Conservation (phyloP, 2,113 vertebrate species). For the Lutjanus erythropterus region DNA sequence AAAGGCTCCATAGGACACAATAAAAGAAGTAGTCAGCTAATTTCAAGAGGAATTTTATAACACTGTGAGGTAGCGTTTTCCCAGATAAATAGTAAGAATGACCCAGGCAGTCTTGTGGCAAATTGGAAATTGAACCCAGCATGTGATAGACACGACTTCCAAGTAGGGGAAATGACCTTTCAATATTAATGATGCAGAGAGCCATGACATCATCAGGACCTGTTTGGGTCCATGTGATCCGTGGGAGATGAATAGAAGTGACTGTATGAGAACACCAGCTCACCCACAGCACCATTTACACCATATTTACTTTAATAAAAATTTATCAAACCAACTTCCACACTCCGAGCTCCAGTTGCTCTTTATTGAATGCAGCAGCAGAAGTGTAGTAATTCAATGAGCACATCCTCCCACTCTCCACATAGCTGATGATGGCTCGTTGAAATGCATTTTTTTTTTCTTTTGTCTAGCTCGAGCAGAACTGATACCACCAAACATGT, state of each 20-base stretch:
- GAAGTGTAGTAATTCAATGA: slow-evolving; percentile 66
- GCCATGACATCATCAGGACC: slow-evolving; percentile 66
- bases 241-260: slow-evolving; percentile 44
- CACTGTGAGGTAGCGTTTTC: slow-evolving; percentile 22
- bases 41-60: slow-evolving; percentile 55
- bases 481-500: slow-evolving; percentile 26
- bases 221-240: slow-evolving; percentile 48
- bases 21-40: slow-evolving; percentile 46
- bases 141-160: slow-evolving; percentile 61
- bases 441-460: slow-evolving; percentile 43
- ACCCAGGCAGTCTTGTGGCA: slow-evolving; percentile 61
- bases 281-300: slow-evolving; percentile 45
- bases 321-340: slow-evolving; percentile 60
- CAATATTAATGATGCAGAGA: slow-evolving; percentile 72
- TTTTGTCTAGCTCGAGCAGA: slow-evolving; percentile 37
- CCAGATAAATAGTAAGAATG: slow-evolving; percentile 64
- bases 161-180: slow-evolving; percentile 70
- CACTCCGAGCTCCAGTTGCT: slow-evolving; percentile 45
- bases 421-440: slow-evolving; percentile 57
- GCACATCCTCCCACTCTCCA: slow-evolving; percentile 60
- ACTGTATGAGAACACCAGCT: slow-evolving; percentile 37
- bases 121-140: slow-evolving; percentile 71
- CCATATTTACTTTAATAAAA: slow-evolving; percentile 68
- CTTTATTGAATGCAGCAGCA: slow-evolving; percentile 71
- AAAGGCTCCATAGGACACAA: slow-evolving; percentile 22